These are phyloP conservation scores for Arge pagana DNA, from an alignment of 2,888 invertebrate species.

Conservation along the genomic window DNA sequence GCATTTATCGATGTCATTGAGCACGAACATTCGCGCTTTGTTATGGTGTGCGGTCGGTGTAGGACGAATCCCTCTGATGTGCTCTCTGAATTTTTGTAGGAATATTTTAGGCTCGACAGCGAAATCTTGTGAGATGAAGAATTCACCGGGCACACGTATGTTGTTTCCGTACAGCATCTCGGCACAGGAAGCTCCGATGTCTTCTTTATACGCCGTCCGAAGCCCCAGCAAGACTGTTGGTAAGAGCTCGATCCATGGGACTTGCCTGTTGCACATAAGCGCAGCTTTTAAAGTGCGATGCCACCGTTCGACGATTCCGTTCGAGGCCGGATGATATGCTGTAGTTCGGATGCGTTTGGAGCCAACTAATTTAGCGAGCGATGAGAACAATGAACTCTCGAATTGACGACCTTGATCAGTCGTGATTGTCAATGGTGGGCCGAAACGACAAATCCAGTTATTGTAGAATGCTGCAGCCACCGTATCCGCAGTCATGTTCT, in stretches of 20 bases:
- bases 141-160: background rate
- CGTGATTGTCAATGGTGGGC: conserved; percentile 38
- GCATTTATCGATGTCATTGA: too few species aligned
- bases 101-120: too few species aligned
- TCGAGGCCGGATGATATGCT: conserved; percentile 36
- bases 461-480: conserved; percentile 36
- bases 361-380: conserved; percentile 29
- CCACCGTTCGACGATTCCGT: conserved; percentile 35
- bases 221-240: conserved; percentile 1
- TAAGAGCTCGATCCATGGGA: conserved; percentile 7
- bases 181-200: background rate
- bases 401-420: conserved; percentile 44
- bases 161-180: background rate
- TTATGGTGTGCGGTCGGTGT: too few species aligned
- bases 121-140: too few species aligned
- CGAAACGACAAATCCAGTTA: too few species aligned
- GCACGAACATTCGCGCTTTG: too few species aligned
- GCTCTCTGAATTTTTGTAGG: too few species aligned
- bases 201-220: background rate
- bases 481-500: conserved; percentile 38
- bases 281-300: conserved; percentile 27
- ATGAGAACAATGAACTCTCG: conserved; percentile 30
- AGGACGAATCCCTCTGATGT: too few species aligned
- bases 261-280: conserved; percentile 20
- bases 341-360: conserved; percentile 30